Percentiles rank a stretch among this genome's conserved stretches.
phyloP scores from a whole-genome alignment of 1,140 invertebrate species.

The Scaptomyza pallida region DNA sequence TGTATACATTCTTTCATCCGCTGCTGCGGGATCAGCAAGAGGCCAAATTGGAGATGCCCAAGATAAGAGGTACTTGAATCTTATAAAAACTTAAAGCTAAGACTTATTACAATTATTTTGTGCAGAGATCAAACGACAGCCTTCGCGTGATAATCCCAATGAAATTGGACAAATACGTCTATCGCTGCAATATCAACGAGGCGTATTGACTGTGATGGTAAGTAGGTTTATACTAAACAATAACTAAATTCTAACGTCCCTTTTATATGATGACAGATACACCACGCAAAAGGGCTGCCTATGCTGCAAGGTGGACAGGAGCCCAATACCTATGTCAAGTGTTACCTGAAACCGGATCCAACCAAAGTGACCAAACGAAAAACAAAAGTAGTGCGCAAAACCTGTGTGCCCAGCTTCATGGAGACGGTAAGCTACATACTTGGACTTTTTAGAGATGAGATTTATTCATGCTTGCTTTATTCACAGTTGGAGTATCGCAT shows the following conservation, averaged over 20 bases:
- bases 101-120: neutral
- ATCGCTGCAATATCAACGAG: constrained; percentile 91
- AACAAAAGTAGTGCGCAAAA: constrained; percentile 95
- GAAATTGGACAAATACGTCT: constrained; percentile 90
- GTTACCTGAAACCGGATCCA: constrained; percentile 94
- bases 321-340: constrained; percentile 96
- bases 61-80: constrained; percentile 83
- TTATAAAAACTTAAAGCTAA: neutral
- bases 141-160: constrained; percentile 70
- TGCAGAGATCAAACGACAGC: constrained; percentile 70
- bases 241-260: neutral
- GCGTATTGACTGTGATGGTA: constrained; percentile 92
- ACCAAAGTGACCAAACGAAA: constrained; percentile 97
- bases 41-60: constrained; percentile 85
- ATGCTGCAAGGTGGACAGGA: constrained; percentile 89
- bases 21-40: constrained; percentile 95
- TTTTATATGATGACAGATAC: constrained; percentile 78
- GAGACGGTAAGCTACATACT: constrained; percentile 92
- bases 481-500: constrained; percentile 94
- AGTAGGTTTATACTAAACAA: constrained; percentile 1
- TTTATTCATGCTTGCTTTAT: neutral
- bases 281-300: constrained; percentile 93
- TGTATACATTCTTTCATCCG: constrained; percentile 99
- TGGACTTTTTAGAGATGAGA: neutral
- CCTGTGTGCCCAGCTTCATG: constrained; percentile 98